These are phyloP conservation scores for Psittacula derbiana DNA, from an alignment of 2,797 vertebrate genomes.

Conservation along the genomic window DNA sequence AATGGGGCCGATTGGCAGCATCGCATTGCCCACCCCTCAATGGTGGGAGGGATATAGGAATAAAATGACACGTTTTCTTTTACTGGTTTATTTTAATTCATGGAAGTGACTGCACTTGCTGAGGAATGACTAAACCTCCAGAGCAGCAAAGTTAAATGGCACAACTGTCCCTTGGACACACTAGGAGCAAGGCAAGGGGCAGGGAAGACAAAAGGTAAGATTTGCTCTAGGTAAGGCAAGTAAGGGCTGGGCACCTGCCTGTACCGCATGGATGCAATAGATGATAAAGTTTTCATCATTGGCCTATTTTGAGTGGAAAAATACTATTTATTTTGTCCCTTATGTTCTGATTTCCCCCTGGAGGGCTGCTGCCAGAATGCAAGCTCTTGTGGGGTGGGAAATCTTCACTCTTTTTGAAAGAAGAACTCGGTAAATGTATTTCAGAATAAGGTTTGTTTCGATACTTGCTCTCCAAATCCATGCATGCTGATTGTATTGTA, in stretches of 20 bases:
- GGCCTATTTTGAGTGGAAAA: neutral
- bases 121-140: neutral
- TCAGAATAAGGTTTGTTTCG: neutral
- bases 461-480: neutral
- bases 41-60: no score
- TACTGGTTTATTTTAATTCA: neutral
- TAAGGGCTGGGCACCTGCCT: neutral
- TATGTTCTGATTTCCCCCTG: neutral
- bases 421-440: neutral
- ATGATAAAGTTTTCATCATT: neutral
- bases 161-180: neutral
- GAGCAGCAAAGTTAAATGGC: neutral
- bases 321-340: neutral
- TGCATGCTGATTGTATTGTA: neutral
- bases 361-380: neutral
- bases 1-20: fast-evolving
- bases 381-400: neutral
- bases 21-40: neutral
- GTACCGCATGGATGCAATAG: fast-evolving
- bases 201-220: neutral
- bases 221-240: neutral
- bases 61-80: neutral
- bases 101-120: neutral
- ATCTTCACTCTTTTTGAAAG: neutral
- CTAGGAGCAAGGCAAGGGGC: neutral